phyloP scores from a whole-genome alignment of 2,888 invertebrate species.

The Tachina lurida region DNA sequence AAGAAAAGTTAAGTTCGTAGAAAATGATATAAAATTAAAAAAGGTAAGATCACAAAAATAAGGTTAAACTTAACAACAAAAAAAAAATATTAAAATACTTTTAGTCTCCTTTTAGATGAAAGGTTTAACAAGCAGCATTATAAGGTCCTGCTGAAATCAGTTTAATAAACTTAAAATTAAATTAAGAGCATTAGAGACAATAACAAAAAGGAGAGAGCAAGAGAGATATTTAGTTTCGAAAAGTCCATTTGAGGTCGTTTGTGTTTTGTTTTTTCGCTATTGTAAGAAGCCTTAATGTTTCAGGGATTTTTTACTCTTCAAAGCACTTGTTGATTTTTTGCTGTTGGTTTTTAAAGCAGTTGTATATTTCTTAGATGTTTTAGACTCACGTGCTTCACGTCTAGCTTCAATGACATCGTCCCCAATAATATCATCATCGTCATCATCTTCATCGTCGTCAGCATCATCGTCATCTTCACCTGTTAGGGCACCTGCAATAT shows the following conservation, averaged over 20 bases:
- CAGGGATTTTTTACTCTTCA: conserved; percentile 80
- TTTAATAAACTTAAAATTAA: conserved; percentile 51
- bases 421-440: conserved; percentile 86
- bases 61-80: conserved; percentile 44
- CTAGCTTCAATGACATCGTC: conserved; percentile 86
- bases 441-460: conserved; percentile 87
- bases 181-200: not conserved
- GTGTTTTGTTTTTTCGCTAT: conserved; percentile 67
- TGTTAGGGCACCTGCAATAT: conserved; percentile 86
- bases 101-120: not conserved
- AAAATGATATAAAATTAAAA: conserved; percentile 12
- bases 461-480: conserved; percentile 86
- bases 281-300: conserved; percentile 75
- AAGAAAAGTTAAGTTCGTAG: not conserved
- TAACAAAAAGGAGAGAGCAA: not conserved
- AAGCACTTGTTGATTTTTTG: conserved; percentile 82
- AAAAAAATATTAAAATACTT: conserved; percentile 34
- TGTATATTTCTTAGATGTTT: conserved; percentile 77
- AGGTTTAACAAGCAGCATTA: conserved; percentile 30
- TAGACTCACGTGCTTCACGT: conserved; percentile 92
- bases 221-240: conserved; percentile 8
- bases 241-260: conserved; percentile 72
- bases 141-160: conserved; percentile 42
- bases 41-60: conserved; percentile 22
- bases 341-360: conserved; percentile 76